Evolutionary conservation across 2,888 invertebrate genomes (phyloP).

Genomic region (Galeruca laticollis): DNA sequence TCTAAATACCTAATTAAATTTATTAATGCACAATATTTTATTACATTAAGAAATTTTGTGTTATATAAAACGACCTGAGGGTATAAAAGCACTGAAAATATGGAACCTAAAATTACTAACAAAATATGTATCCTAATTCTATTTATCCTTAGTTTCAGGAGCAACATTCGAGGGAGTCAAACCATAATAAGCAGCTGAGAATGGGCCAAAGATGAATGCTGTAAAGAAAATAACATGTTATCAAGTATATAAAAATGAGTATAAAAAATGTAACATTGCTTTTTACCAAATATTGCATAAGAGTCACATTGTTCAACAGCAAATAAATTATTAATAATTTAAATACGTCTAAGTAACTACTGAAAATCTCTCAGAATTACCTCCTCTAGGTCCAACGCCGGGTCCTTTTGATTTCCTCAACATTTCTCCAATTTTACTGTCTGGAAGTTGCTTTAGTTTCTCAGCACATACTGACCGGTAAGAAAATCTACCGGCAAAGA

Average conservation of each 20-base stretch:
- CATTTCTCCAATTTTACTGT: slow-evolving; percentile 79
- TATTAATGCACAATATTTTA: slow-evolving; percentile 8
- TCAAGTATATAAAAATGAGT: background rate
- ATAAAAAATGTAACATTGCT: background rate
- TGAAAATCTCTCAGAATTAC: background rate
- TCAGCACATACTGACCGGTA: slow-evolving; percentile 84
- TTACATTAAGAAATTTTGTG: background rate
- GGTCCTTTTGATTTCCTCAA: slow-evolving; percentile 70
- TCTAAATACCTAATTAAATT: background rate
- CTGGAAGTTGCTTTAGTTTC: slow-evolving; percentile 83
- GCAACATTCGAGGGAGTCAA: slow-evolving; percentile 1
- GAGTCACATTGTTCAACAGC: background rate
- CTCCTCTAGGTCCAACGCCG: background rate
- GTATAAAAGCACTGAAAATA: background rate
- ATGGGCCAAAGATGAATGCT: slow-evolving; percentile 6
- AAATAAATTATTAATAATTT: background rate
- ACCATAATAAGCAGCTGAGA: slow-evolving; percentile 7
- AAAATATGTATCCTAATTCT: background rate
- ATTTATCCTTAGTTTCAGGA: background rate
- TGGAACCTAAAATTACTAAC: background rate
- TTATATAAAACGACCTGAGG: background rate
- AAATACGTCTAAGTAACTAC: background rate
- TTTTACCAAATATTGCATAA: background rate
- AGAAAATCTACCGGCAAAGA: slow-evolving; percentile 84
- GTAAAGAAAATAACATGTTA: background rate